A percentile compares a stretch with the other conserved stretches of the same genome.
These are phyloP conservation scores for Melitaea athalia DNA, from an alignment of 2,888 invertebrate species.

Conservation along the genomic window DNA sequence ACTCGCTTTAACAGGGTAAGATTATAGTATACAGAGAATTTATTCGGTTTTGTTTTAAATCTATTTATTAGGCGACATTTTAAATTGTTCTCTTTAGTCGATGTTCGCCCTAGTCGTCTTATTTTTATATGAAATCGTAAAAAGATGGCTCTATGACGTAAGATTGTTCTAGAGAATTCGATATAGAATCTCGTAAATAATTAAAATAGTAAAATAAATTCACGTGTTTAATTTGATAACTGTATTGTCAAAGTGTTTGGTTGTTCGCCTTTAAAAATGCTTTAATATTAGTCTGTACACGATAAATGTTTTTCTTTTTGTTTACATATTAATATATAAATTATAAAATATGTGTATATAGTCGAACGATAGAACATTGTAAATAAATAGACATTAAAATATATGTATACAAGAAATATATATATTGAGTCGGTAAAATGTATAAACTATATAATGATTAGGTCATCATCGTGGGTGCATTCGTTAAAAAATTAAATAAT, in stretches of 20 bases:
- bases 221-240: conserved; percentile 13
- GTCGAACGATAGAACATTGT: conserved; percentile 66
- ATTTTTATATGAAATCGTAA: neutral
- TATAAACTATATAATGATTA: conserved; percentile 54
- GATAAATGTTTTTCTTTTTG: conserved; percentile 55
- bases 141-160: neutral
- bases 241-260: conserved; percentile 61
- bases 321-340: conserved; percentile 52
- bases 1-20: conserved; percentile 36
- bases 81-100: conserved; percentile 1
- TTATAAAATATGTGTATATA: conserved; percentile 78
- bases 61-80: conserved; percentile 17
- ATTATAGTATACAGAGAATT: conserved; percentile 19
- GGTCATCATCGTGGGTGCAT: conserved; percentile 51
- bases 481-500: conserved; percentile 56
- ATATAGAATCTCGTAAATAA: conserved; percentile 17
- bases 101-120: neutral
- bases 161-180: conserved; percentile 8
- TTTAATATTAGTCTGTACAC: conserved; percentile 74
- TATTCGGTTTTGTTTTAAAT: conserved; percentile 22
- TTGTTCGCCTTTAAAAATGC: conserved; percentile 79
- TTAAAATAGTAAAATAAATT: conserved; percentile 9
- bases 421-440: conserved; percentile 24
- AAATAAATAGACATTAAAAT: conserved; percentile 68
- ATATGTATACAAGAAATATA: conserved; percentile 56